These are phyloP conservation scores for Loris lydekkerianus DNA, from an alignment of 2,797 vertebrate genomes.

Conservation along the genomic window DNA sequence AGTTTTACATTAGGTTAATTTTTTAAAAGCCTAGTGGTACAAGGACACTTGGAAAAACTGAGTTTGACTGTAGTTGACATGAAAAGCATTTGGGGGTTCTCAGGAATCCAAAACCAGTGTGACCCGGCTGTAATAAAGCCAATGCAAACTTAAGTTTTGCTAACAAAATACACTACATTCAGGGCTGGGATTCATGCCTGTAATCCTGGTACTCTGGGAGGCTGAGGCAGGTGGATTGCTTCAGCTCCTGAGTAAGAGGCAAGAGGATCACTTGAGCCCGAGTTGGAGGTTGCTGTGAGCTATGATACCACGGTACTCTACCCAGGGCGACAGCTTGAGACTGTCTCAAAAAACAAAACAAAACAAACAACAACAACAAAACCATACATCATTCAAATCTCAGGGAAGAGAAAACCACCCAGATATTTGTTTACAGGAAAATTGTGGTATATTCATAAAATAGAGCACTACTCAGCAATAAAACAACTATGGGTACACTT, in stretches of 20 bases:
- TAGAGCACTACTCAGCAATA: not conserved
- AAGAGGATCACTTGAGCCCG: no score
- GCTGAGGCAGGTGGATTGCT: no score
- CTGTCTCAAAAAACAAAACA: no score
- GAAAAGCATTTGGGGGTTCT: not conserved
- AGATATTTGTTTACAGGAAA: not conserved
- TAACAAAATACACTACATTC: not conserved
- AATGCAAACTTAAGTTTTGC: not conserved
- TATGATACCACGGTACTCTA: no score
- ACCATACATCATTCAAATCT: not conserved
- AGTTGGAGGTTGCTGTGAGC: no score
- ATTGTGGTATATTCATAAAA: not conserved
- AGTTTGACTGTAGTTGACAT: not conserved
- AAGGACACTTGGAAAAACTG: not conserved
- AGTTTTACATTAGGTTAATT: not conserved
- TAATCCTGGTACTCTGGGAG: no score
- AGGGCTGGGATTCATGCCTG: no score
- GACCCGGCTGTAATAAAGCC: not conserved
- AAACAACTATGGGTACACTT: not conserved
- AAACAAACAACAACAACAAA: no score
- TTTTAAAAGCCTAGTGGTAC: slow-evolving; percentile 12
- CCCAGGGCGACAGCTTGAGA: no score
- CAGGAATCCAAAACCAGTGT: not conserved
- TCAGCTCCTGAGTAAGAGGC: no score
- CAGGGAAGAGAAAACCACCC: not conserved